Percentiles rank a stretch among this genome's conserved stretches.
Evolutionary conservation across 2,113 vertebrate species (phyloP).

Genomic region (Carassius gibelio): DNA sequence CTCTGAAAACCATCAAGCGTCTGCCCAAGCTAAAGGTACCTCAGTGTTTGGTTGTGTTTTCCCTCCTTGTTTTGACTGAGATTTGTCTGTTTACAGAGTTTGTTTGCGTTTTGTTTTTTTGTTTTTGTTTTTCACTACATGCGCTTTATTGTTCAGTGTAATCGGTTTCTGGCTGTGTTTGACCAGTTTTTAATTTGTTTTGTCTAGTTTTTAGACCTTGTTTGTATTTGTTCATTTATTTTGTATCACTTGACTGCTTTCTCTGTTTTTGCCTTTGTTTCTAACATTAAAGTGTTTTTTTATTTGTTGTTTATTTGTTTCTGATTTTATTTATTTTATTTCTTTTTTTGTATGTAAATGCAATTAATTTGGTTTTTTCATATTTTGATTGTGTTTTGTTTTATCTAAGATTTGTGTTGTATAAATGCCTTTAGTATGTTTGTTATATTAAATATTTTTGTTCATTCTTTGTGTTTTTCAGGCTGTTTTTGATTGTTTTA

Average conservation of each 20-base stretch:
- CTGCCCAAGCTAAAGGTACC: slow-evolving; percentile 92
- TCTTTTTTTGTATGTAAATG: no score
- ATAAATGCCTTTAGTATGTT: background rate
- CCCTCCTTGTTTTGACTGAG: background rate
- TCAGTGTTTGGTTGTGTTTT: background rate
- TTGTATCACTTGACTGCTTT: background rate
- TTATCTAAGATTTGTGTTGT: background rate
- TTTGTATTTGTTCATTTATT: background rate
- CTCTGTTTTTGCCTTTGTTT: background rate
- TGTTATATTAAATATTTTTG: background rate
- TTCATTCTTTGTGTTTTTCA: background rate
- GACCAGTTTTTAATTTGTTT: background rate
- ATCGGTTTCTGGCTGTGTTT: no score
- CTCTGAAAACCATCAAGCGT: slow-evolving; percentile 95
- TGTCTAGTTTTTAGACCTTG: background rate
- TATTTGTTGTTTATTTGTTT: background rate
- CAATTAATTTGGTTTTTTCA: no score
- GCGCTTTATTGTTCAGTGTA: no score
- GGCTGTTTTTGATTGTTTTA: background rate
- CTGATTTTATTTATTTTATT: no score
- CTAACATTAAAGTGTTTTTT: background rate
- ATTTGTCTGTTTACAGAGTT: background rate
- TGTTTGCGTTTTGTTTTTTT: no score
- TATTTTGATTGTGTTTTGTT: background rate
- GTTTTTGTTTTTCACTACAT: no score